Evolutionary conservation across 2,113 vertebrate species (phyloP).

Genomic region (Tachuris rubrigastra): DNA sequence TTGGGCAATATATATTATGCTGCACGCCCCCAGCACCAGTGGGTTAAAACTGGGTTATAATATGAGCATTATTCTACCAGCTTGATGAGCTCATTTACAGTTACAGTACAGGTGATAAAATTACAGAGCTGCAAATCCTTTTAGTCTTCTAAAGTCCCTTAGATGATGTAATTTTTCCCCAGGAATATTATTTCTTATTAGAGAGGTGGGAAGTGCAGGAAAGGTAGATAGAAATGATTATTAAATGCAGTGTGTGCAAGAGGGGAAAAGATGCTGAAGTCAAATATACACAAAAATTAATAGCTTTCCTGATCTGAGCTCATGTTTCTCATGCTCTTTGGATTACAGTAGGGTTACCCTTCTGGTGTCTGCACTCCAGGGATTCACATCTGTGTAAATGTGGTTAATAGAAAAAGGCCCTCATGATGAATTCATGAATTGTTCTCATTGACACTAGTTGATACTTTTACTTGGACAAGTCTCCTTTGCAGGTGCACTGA

Average conservation of each 20-base stretch:
- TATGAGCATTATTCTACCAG: conserved; percentile 32
- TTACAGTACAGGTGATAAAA: conserved; percentile 53
- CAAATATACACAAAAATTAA: conserved; percentile 70
- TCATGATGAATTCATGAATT: conserved; percentile 78
- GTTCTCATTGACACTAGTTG: conserved; percentile 75
- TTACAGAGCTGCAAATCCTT: conserved; percentile 61
- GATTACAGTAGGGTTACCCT: conserved; percentile 73
- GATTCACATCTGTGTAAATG: conserved; percentile 82
- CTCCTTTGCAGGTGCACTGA: conserved; percentile 83
- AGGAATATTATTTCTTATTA: conserved; percentile 52
- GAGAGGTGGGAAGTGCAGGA: not conserved
- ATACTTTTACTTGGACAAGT: conserved; percentile 77
- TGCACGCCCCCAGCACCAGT: not conserved
- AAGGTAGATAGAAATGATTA: conserved; percentile 47
- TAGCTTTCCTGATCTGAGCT: conserved; percentile 75
- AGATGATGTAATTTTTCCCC: conserved; percentile 57
- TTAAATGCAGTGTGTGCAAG: conserved; percentile 41
- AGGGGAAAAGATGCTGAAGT: conserved; percentile 52
- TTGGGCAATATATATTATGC: not conserved
- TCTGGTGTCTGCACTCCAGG: conserved; percentile 73
- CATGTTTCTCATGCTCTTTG: conserved; percentile 75
- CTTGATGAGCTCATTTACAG: conserved; percentile 60
- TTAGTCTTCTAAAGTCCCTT: conserved; percentile 31
- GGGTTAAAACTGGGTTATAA: conserved; percentile 4
- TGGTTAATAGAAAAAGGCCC: conserved; percentile 73